Evolutionary conservation across 2,797 vertebrate genomes (phyloP).

Genomic region (Oreochromis mossambicus): DNA sequence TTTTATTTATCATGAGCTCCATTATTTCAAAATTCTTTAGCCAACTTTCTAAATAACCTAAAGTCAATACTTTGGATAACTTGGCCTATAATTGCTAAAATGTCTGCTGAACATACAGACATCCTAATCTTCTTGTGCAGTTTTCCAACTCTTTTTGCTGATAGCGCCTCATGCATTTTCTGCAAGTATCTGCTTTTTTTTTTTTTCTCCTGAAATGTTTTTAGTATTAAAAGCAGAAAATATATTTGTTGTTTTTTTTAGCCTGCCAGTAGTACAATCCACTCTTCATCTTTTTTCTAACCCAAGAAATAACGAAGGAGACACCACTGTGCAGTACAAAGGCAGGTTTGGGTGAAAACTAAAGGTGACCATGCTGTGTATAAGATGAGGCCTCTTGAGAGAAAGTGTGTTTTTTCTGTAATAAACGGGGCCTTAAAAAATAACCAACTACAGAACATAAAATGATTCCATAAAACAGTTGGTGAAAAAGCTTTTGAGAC

Average conservation of each 20-base stretch:
- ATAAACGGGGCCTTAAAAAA: not conserved
- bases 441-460: not conserved
- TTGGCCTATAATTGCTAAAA: not conserved
- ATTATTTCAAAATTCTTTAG: not conserved
- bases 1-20: not conserved
- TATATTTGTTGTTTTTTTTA: not conserved
- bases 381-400: not conserved
- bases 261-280: not conserved
- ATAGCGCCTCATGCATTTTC: not conserved
- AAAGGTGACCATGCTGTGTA: not conserved
- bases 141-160: not conserved
- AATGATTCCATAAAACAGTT: not conserved
- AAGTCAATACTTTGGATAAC: not conserved
- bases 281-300: not conserved
- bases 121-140: not conserved
- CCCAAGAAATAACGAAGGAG: not conserved
- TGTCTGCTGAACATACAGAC: not conserved
- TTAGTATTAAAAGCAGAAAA: not conserved
- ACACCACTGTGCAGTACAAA: too few relatives aligned
- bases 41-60: not conserved
- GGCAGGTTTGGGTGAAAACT: not conserved
- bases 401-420: not conserved
- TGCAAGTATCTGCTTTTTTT: not conserved
- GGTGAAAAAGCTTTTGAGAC: not conserved
- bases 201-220: rapidly evolving